Base-by-base conservation (phyloP, 2,888 invertebrate species). In the Timandra comae region DNA sequence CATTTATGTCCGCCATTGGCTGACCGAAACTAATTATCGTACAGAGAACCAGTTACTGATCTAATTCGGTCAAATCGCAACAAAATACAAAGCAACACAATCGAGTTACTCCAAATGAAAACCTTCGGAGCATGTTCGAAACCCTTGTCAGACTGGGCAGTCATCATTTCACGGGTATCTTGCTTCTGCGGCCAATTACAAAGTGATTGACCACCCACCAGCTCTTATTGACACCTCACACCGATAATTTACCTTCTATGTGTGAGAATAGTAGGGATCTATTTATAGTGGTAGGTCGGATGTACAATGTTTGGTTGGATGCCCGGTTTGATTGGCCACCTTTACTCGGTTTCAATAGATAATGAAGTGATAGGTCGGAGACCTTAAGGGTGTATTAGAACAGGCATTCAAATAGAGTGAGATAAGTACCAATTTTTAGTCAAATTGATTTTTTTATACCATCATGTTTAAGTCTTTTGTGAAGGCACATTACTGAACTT, bases 81-180 rank as follows among this genome's bases (percentile, higher is more conserved):
- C 21, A 19, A 24, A 24, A 24, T 7, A 9, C 7, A 10, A 3
- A 9, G 2, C 23, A 24, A 24, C 16, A 11, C 24, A 11, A 5
- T 24, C 25, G 8, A 16, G 16, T 16, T 6, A 16, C 55, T 45
- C 64, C 62, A 64, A 73, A 73, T 63, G 55, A 68, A 71, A 69
- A 58, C 60, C 67, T 64, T 56, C 53, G 59, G 50, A 70, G 69
- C 72, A 63, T 66, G 41, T 24, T 28, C 19, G 56, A 62, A 49
- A 75, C 78, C 81, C 79, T 75, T 71, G 75, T 80, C 79, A 78
- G 68, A 50, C 4, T 6, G 66, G 72, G 61, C 71, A 78, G 71
- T 74, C 66, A 64, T 75, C 79, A 79, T 79, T 82, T 80, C 79
- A 81, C 79, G 81, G 77, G 68, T 81, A 78, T 78, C 81, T 80